Base-by-base conservation (phyloP, 2,113 vertebrate species). In the Microtus pennsylvanicus region DNA sequence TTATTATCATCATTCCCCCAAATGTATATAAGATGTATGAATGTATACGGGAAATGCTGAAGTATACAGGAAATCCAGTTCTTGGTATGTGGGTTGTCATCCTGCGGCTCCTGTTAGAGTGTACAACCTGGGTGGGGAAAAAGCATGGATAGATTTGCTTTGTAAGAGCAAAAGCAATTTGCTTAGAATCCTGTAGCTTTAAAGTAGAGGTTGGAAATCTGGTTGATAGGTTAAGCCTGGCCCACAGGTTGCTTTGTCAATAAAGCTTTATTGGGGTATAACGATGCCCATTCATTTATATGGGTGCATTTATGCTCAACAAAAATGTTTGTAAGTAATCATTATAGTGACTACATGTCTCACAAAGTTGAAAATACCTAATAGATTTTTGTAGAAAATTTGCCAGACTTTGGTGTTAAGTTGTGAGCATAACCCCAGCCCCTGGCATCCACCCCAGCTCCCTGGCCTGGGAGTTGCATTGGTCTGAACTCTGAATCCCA, bases 231-330 rank as follows among this genome's bases (percentile, higher is more conserved):
- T 47, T 85, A 63, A 75, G 50, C 33, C 35, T 52, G 58, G 65
- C 28, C 81, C 42, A 35, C 1, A n/a, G 58, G 7, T 35, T 85
- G 26, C 47, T 85, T 90, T 63, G 42, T 81, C 42, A 92, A 72
- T 75, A 63, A 93, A 93, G 14, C 65, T 86, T 96, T 72, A 55
- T 47, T 61, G 28, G 63, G 45, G 92, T 52, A 86, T 30, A 42
- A 33, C 9, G 30, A 22, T 78, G 19, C 30, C 47, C n/a, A 85
- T 65, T 67, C 47, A 50, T 87, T 69, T 75, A 67, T 30, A 22
- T 38, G 42, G n/a, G 7, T 92, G 42, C 17, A 63, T 92, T 85
- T 19, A 5, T 14, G 42, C 30, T 75, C 77, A 88, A 24, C 22
- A 75, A 33, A 67, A 76, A 74, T 11, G 11, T 35, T 12, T 63